Evolutionary conservation across 2,113 vertebrate species (phyloP).

Genomic region (Entelurus aequoreus): DNA sequence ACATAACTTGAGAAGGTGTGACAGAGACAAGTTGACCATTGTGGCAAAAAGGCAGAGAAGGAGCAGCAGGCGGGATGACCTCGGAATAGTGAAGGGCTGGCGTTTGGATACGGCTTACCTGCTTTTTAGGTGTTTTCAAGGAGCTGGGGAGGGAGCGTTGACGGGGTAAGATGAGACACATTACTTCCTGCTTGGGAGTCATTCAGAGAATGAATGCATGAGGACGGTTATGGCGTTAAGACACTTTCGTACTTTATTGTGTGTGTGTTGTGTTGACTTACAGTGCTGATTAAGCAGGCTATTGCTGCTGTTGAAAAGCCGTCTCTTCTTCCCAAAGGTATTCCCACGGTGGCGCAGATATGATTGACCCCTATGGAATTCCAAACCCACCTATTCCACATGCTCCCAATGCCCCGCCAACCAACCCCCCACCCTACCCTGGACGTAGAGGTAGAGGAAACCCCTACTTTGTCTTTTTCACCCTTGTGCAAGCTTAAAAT

Average conservation of each 20-base stretch:
- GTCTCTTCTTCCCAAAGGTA: constrained; percentile 20
- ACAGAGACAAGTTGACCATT: constrained; percentile 60
- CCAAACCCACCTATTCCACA: constrained; percentile 48
- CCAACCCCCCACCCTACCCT: constrained; percentile 65
- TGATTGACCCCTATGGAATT: constrained; percentile 48
- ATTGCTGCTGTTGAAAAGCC: not conserved
- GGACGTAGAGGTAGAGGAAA: constrained; percentile 56
- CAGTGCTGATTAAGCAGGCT: constrained; percentile 7
- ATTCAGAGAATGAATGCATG: not conserved
- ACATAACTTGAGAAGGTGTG: constrained; percentile 74
- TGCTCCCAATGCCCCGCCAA: constrained; percentile 55
- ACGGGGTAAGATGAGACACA: not conserved
- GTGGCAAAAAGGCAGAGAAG: constrained; percentile 30
- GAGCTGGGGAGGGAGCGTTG: constrained; percentile 1
- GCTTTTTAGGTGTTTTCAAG: constrained; percentile 9
- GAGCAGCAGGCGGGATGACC: constrained; percentile 22
- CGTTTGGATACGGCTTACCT: constrained; percentile 9
- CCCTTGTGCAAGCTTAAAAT: no score
- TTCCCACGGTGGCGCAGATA: constrained; percentile 24
- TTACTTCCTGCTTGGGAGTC: not conserved
- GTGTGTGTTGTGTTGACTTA: not conserved
- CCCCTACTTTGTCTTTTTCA: not conserved
- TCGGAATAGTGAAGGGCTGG: not conserved
- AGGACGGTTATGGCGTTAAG: not conserved
- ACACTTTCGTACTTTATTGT: not conserved